Conservation (phyloP, 2,113 vertebrate genomes). For the Phoenicopterus ruber region DNA sequence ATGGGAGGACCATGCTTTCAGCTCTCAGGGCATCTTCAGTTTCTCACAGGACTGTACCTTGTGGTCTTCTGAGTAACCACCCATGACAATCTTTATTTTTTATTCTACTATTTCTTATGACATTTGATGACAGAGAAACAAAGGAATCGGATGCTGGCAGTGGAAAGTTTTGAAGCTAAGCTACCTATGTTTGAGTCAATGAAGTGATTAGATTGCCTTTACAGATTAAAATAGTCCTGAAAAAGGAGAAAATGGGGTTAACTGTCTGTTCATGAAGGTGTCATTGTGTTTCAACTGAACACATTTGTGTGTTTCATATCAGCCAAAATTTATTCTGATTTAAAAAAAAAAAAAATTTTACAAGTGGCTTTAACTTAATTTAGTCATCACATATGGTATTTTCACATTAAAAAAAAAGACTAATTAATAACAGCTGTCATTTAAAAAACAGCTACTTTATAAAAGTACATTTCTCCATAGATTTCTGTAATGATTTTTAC, state of each 20-base stretch:
- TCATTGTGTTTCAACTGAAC: background rate
- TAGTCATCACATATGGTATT: conserved; percentile 2
- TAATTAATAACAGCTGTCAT: conserved; percentile 40
- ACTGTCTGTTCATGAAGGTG: background rate
- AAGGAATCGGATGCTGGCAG: background rate
- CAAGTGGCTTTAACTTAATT: conserved; percentile 37
- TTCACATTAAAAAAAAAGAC: conserved; percentile 24
- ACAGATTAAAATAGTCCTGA: background rate
- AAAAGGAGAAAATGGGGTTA: background rate
- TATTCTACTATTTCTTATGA: background rate
- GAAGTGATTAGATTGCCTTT: background rate
- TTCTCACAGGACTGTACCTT: background rate
- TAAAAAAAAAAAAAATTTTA: background rate
- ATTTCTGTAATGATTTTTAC: conserved; percentile 47
- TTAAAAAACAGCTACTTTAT: conserved; percentile 13
- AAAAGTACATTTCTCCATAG: conserved; percentile 15
- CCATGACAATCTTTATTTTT: background rate
- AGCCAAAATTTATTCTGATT: background rate
- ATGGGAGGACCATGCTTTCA: background rate
- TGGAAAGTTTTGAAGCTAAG: background rate
- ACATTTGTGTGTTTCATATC: background rate
- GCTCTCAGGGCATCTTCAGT: background rate
- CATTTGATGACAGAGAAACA: background rate
- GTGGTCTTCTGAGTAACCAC: background rate
- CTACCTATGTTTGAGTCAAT: background rate